Evolutionary conservation across 1,140 invertebrate species (phyloP).

Genomic region (Papilio glaucus): DNA sequence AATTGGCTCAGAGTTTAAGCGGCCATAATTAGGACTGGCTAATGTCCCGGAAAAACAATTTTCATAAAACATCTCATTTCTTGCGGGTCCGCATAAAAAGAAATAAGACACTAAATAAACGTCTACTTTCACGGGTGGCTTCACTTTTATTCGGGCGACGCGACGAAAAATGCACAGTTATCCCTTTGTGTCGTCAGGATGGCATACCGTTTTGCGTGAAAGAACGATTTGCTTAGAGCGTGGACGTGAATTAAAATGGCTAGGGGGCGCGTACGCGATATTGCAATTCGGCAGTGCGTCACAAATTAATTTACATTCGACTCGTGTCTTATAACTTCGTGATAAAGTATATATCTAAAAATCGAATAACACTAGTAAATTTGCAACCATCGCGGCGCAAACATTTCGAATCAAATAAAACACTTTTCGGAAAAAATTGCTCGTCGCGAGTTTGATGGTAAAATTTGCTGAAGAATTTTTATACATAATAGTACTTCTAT

Average conservation of each 20-base stretch:
- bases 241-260: slow-evolving; percentile 62
- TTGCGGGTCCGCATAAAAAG: slow-evolving; percentile 72
- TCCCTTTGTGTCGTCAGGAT: slow-evolving; percentile 59
- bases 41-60: slow-evolving; percentile 82
- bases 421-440: slow-evolving; percentile 54
- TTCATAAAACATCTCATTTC: slow-evolving; percentile 80
- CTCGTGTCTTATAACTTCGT: slow-evolving; percentile 50
- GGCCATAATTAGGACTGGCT: slow-evolving; percentile 77
- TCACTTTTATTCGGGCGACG: slow-evolving; percentile 59
- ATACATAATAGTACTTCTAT: too few relatives aligned
- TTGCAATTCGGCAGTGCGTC: slow-evolving; percentile 50
- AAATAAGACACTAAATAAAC: slow-evolving; percentile 80
- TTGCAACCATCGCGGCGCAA: slow-evolving; percentile 47
- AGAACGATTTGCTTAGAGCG: slow-evolving; percentile 66
- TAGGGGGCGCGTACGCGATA: slow-evolving; percentile 54
- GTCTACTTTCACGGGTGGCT: slow-evolving; percentile 72
- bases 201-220: slow-evolving; percentile 68
- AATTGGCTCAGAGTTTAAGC: slow-evolving; percentile 69
- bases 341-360: slow-evolving; percentile 57
- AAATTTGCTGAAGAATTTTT: slow-evolving; percentile 44
- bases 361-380: slow-evolving; percentile 47
- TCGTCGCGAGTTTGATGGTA: slow-evolving; percentile 48
- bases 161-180: slow-evolving; percentile 59
- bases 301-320: slow-evolving; percentile 46
- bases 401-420: slow-evolving; percentile 52